Conservation (phyloP, 2,797 vertebrate genomes). For the Hipposideros larvatus region DNA sequence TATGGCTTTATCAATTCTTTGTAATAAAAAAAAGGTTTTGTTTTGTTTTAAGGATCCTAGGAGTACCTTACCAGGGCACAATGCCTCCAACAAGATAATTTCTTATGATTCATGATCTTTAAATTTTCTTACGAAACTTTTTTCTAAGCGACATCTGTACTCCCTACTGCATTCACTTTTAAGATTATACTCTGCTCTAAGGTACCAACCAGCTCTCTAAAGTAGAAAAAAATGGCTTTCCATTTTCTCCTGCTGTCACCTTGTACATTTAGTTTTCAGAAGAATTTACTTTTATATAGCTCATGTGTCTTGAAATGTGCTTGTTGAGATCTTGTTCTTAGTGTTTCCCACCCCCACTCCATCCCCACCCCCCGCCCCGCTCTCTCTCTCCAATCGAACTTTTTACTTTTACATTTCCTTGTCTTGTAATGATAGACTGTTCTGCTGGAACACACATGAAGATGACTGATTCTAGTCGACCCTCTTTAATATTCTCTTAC, state of each 20-base stretch:
- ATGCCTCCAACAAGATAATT: constrained; percentile 31
- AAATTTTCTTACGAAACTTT: neutral
- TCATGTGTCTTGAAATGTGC: neutral
- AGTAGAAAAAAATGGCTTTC: neutral
- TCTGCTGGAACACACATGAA: neutral
- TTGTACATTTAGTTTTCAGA: neutral
- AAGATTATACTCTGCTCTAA: neutral
- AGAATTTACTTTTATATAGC: neutral
- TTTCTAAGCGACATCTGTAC: neutral
- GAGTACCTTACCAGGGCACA: neutral
- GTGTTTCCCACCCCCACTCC: neutral
- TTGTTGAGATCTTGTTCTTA: neutral
- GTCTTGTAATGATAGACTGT: neutral
- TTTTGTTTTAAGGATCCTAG: neutral
- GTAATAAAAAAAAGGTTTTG: neutral
- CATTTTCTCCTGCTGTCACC: neutral
- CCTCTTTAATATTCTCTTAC: neutral
- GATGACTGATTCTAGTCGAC: neutral
- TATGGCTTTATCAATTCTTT: neutral
- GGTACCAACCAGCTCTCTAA: neutral
- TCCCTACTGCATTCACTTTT: neutral
- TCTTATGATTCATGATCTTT: constrained; percentile 24
- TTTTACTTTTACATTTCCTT: neutral
- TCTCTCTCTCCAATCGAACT: neutral
- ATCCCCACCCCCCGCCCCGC: no score